Evolutionary conservation across 2,797 vertebrate species (phyloP).

Genomic region (Anguilla pacifica): DNA sequence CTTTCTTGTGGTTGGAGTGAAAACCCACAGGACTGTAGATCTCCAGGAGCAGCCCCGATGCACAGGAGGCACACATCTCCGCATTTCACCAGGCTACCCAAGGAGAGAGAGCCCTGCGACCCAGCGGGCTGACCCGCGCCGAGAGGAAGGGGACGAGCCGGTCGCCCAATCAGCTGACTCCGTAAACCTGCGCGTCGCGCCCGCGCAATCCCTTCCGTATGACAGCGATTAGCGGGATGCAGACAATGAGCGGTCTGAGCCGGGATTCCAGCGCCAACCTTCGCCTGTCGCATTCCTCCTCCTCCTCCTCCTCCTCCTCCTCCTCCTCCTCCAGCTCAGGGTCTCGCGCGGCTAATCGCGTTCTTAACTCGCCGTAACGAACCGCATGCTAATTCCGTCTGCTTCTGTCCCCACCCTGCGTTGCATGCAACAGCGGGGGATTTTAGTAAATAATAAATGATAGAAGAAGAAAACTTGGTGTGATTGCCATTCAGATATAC

Average conservation of each 20-base stretch:
- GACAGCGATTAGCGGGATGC: slow-evolving; percentile 88
- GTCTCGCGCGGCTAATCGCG: slow-evolving; percentile 81
- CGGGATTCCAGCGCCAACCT: slow-evolving; percentile 83
- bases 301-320: slow-evolving; percentile 41
- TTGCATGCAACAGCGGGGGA: slow-evolving; percentile 56
- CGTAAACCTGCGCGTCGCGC: slow-evolving; percentile 72
- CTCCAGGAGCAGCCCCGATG: too few species aligned
- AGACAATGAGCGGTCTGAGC: slow-evolving; percentile 76
- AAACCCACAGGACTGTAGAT: too few species aligned
- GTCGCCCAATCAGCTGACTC: slow-evolving; percentile 66
- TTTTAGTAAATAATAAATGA: slow-evolving; percentile 37
- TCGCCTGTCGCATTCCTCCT: slow-evolving; percentile 62
- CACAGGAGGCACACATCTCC: neutral
- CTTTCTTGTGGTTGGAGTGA: too few species aligned
- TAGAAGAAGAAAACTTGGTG: neutral
- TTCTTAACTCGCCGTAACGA: slow-evolving; percentile 87
- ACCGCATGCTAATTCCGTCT: slow-evolving; percentile 82
- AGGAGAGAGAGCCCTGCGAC: neutral
- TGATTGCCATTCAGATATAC: neutral
- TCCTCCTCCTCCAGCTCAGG: slow-evolving; percentile 56
- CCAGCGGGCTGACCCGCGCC: neutral
- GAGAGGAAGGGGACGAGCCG: slow-evolving; percentile 25
- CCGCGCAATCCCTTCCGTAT: slow-evolving; percentile 92
- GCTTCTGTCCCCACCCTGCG: slow-evolving; percentile 62
- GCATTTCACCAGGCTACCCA: neutral